Base-by-base conservation (phyloP, 2,797 vertebrate species). In the Furcifer pardalis region DNA sequence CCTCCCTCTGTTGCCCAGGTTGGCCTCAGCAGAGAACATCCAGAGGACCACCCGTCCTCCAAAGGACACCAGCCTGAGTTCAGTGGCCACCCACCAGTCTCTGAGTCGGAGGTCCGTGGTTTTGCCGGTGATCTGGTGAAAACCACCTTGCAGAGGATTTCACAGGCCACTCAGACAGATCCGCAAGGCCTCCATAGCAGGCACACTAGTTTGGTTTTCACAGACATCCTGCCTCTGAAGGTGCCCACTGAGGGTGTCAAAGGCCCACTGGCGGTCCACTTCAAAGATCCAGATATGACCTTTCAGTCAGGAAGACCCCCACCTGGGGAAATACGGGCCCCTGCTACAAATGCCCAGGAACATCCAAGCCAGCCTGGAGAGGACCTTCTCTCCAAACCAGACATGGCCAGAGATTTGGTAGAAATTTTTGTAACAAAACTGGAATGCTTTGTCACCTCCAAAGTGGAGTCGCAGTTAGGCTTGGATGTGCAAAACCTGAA, bases 391-490 rank as follows among this genome's bases (percentile, higher is more conserved):
- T 19, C 84, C 21, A 71, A 40, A 62, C 8, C 52, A n/a, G 74
- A 77, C 42, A 19, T 86, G 15, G 56, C 32, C 21, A 63, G 44
- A 1, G 84, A 86, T 10, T 35, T 86, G 8, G 79, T 81, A 32
- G 63, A 82, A 30, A 63, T 25, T 0, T 77, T 77, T 19, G 25
- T 82, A 30, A 65, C 27, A 2, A 86, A 86, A n/a, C 65, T 86
- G 13, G 79, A 86, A 40, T 13, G n/a, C 4, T 86, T 86, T 40
- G 62, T 86, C 63, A 72, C 63, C 0, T 82, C 86, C 83, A 93
- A 92, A 91, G 89, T 93, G 49, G 88, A 89, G 66, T 91, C 92
- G n/a, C 86, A 93, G 19, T 78, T 92, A 77, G 88, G 35, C 21
- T 62, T 59, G 19, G 73, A 77, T 23, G 35, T 82, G 30, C 52